Evolutionary conservation across 2,113 vertebrate species (phyloP).

Genomic region (Phalacrocorax pelagicus): DNA sequence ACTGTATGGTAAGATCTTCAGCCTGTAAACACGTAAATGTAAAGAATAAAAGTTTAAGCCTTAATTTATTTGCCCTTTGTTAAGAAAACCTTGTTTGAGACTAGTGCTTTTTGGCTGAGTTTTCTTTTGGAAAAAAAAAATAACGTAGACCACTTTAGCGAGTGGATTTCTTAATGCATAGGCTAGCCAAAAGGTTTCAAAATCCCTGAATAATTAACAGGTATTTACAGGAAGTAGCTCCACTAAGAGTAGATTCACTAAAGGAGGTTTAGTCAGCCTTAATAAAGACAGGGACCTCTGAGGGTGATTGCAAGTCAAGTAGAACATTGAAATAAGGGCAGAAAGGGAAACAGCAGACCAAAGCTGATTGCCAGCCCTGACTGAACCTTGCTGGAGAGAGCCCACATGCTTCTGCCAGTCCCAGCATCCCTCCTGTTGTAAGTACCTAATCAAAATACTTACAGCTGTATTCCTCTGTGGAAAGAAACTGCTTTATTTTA

Average conservation of each 20-base stretch:
- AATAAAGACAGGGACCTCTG: neutral
- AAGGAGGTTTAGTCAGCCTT: neutral
- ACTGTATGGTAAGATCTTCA: neutral
- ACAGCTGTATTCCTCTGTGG: neutral
- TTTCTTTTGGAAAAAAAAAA: neutral
- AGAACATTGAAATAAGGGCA: neutral
- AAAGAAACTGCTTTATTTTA: neutral
- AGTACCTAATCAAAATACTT: neutral
- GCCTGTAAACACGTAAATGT: neutral
- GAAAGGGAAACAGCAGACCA: neutral
- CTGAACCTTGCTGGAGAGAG: neutral
- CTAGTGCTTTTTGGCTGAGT: neutral
- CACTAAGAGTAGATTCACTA: neutral
- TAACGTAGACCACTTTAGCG: neutral
- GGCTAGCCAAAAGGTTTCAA: neutral
- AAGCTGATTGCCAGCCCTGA: neutral
- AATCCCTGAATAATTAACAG: conserved; percentile 8
- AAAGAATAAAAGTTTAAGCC: neutral
- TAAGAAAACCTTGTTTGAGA: neutral
- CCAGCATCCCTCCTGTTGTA: neutral
- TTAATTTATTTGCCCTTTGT: neutral
- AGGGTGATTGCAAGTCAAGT: neutral
- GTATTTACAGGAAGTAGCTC: neutral
- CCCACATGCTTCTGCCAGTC: neutral
- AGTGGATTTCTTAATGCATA: neutral